phyloP scores from a whole-genome alignment of 2,888 invertebrate genomes.

The Subacronicta megacephala region DNA sequence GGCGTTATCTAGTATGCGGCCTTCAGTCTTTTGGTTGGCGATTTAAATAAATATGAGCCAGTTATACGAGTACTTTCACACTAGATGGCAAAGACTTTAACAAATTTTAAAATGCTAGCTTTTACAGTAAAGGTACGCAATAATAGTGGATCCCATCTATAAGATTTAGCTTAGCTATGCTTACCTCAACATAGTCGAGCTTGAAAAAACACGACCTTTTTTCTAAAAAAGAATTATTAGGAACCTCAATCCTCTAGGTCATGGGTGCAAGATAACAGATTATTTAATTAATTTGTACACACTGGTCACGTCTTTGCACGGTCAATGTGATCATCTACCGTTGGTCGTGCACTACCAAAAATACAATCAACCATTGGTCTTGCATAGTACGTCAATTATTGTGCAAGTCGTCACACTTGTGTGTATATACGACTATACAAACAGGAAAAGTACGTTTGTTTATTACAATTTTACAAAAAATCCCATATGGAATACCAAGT shows the following conservation, averaged over 20 bases:
- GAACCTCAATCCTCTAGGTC: neutral
- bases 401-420: slow-evolving; percentile 12
- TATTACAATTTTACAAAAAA: slow-evolving; percentile 11
- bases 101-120: too few species aligned
- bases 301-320: slow-evolving; percentile 14
- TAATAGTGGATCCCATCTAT: too few species aligned
- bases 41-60: too few species aligned
- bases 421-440: slow-evolving; percentile 8
- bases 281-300: slow-evolving; percentile 11
- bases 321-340: slow-evolving; percentile 37
- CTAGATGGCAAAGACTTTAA: too few species aligned
- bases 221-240: too few species aligned
- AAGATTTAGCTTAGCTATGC: too few species aligned
- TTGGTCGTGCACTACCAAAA: slow-evolving; percentile 30
- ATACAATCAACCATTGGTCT: slow-evolving; percentile 40
- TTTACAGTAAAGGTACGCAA: too few species aligned
- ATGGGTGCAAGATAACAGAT: neutral
- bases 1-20: too few species aligned
- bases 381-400: slow-evolving; percentile 24
- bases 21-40: too few species aligned
- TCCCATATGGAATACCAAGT: neutral
- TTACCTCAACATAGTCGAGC: too few species aligned
- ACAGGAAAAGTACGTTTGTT: slow-evolving; percentile 33
- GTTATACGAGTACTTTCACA: too few species aligned
- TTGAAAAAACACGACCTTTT: too few species aligned